phyloP scores from a whole-genome alignment of 1,140 invertebrate genomes.

The Drosophila lacertosa region DNA sequence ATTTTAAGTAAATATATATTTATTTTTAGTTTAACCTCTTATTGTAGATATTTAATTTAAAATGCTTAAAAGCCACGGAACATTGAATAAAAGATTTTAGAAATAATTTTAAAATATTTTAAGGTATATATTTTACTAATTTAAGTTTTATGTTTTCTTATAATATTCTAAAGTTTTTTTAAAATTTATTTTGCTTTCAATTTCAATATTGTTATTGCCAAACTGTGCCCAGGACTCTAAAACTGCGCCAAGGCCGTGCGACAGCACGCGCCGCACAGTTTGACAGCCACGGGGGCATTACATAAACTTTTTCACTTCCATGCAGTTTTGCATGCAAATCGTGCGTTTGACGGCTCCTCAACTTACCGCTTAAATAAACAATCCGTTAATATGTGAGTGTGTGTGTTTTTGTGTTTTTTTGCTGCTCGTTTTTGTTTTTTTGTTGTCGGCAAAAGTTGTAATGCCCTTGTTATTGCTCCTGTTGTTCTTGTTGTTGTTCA shows the following conservation, averaged over 20 bases:
- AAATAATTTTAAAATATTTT: too few relatives aligned
- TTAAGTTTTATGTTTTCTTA: too few relatives aligned
- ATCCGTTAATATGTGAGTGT: conserved; percentile 20
- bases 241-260: conserved; percentile 56
- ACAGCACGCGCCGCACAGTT: conserved; percentile 20
- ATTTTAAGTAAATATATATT: neutral
- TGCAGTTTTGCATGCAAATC: conserved; percentile 23
- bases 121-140: too few relatives aligned
- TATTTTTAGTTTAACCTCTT: neutral
- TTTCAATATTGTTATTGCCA: neutral
- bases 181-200: conserved; percentile 29
- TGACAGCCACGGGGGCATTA: conserved; percentile 34
- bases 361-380: conserved; percentile 47
- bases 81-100: too few relatives aligned
- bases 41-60: too few relatives aligned
- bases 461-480: conserved; percentile 31
- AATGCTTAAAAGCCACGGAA: too few relatives aligned
- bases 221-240: conserved; percentile 28
- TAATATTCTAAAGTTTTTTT: neutral
- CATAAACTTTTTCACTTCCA: conserved; percentile 39
- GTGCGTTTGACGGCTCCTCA: conserved; percentile 5
- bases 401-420: conserved; percentile 4
- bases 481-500: conserved; percentile 30
- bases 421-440: conserved; percentile 11
- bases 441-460: conserved; percentile 17